These are phyloP conservation scores for Okamejei kenojei DNA, from an alignment of 2,797 vertebrate species.

Conservation along the genomic window DNA sequence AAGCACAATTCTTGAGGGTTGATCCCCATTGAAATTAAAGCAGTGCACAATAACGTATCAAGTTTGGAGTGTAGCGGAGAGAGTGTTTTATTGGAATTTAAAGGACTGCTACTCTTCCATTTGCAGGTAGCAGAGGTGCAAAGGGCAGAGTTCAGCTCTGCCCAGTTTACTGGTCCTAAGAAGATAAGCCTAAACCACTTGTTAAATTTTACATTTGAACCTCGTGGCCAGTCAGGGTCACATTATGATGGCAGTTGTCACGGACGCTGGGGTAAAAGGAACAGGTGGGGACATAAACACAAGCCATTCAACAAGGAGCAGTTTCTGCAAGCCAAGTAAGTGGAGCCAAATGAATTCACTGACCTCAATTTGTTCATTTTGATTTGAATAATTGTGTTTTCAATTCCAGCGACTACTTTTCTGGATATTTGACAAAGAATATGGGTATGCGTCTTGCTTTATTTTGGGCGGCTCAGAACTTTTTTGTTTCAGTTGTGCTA, in stretches of 20 bases:
- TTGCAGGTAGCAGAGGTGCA: constrained; percentile 89
- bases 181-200: constrained; percentile 97
- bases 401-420: background rate
- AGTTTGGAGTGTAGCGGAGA: background rate
- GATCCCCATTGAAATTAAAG: too few relatives aligned
- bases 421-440: background rate
- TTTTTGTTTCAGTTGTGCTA: constrained; percentile 16
- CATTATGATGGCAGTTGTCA: constrained; percentile 70
- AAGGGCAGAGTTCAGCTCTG: constrained; percentile 97
- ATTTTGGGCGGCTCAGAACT: constrained; percentile 43
- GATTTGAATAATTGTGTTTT: background rate
- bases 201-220: constrained; percentile 97
- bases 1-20: background rate
- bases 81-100: background rate
- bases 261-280: constrained; percentile 84
- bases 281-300: constrained; percentile 91
- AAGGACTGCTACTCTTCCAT: constrained; percentile 10
- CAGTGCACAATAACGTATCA: too few relatives aligned
- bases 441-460: background rate
- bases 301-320: constrained; percentile 99
- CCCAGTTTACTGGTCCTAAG: constrained; percentile 94
- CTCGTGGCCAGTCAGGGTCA: constrained; percentile 71
- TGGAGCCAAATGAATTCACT: constrained; percentile 40
- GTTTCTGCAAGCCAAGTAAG: constrained; percentile 97
- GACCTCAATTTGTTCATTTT: background rate